These are phyloP conservation scores for Lycocerus yunnanus DNA, from an alignment of 2,888 invertebrate genomes.

Conservation along the genomic window DNA sequence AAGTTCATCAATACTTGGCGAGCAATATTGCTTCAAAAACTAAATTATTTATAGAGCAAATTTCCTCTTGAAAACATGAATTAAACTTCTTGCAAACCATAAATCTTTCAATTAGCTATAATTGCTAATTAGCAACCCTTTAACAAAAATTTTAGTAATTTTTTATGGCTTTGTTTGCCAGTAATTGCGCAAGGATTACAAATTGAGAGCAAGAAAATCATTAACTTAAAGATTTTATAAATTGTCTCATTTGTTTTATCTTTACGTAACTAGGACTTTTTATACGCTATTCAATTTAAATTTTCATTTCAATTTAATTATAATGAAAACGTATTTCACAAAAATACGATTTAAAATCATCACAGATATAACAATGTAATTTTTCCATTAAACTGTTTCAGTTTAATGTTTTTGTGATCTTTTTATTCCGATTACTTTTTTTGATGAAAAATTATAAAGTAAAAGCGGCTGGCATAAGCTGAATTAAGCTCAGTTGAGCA, in stretches of 20 bases:
- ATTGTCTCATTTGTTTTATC: not conserved
- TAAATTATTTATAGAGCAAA: not conserved
- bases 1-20: not conserved
- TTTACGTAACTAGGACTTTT: not conserved
- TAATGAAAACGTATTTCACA: not conserved
- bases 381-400: not conserved
- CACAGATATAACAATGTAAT: not conserved
- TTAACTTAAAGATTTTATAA: not conserved
- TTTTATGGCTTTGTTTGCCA: not conserved
- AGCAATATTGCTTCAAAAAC: not conserved
- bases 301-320: not conserved
- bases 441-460: not conserved
- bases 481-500: not conserved
- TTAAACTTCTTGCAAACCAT: not conserved
- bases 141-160: not conserved
- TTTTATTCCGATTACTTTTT: not conserved
- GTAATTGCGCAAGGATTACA: not conserved
- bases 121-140: not conserved
- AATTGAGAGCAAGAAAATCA: not conserved
- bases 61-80: not conserved
- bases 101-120: not conserved
- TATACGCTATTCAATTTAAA: not conserved
- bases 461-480: not conserved
- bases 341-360: not conserved
- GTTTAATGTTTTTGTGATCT: not conserved